Evolutionary conservation across 2,888 invertebrate genomes (phyloP).

Genomic region (Cheilosia impressa): DNA sequence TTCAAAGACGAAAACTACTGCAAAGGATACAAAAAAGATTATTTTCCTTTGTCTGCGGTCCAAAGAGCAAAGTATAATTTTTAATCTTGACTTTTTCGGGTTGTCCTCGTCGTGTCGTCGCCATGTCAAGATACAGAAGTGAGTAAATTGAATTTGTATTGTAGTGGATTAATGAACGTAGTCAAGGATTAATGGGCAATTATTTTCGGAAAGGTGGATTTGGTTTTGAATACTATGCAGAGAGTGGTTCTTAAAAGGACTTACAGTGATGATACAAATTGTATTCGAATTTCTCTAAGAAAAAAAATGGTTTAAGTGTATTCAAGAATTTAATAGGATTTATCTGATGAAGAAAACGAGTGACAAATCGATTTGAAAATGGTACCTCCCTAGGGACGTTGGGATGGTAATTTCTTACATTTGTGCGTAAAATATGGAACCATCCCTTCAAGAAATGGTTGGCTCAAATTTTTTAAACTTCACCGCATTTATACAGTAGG

Average conservation of each 20-base stretch:
- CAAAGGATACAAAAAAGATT: conserved; percentile 23
- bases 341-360: conserved; percentile 46
- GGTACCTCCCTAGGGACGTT: not conserved
- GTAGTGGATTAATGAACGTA: conserved; percentile 62
- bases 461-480: too few species aligned
- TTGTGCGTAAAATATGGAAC: too few species aligned
- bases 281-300: not conserved
- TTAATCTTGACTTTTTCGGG: conserved; percentile 32
- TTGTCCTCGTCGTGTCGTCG: not conserved
- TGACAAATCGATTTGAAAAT: conserved; percentile 47
- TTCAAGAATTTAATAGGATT: conserved; percentile 55
- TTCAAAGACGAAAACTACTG: conserved; percentile 35
- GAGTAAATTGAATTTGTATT: conserved; percentile 69
- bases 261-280: conserved; percentile 48
- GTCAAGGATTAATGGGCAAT: conserved; percentile 62
- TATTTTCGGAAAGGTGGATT: conserved; percentile 45
- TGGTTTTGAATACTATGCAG: not conserved
- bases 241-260: conserved; percentile 16
- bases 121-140: conserved; percentile 31
- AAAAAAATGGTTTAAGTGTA: conserved; percentile 33
- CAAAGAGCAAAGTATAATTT: conserved; percentile 35
- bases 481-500: too few species aligned
- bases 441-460: too few species aligned
- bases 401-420: too few species aligned
- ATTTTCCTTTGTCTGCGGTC: conserved; percentile 16